Evolutionary conservation across 2,888 invertebrate species (phyloP).

Genomic region (Vannuccia rotundouncinata): DNA sequence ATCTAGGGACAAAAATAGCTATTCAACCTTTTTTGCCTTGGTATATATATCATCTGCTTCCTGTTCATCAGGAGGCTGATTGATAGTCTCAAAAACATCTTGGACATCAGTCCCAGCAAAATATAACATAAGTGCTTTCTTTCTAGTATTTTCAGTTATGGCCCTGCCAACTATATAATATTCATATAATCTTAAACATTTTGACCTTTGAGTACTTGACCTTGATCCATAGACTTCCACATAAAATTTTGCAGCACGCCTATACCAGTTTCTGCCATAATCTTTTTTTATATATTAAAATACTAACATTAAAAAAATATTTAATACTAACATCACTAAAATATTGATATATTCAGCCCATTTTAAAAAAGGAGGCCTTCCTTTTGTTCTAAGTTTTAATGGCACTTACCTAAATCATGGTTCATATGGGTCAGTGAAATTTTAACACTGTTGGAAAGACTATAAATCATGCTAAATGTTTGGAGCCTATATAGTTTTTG

Average conservation of each 20-base stretch:
- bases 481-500: too few relatives aligned
- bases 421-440: too few relatives aligned
- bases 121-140: not conserved
- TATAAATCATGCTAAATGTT: too few relatives aligned
- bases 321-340: too few relatives aligned
- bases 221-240: not conserved
- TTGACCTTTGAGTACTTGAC: not conserved
- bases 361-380: too few relatives aligned
- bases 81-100: conserved; percentile 14
- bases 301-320: too few relatives aligned
- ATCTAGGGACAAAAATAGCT: not conserved
- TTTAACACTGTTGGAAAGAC: too few relatives aligned
- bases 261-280: not conserved
- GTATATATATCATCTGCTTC: not conserved
- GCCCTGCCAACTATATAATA: not conserved
- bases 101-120: not conserved
- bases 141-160: not conserved
- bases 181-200: not conserved
- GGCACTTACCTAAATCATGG: too few relatives aligned
- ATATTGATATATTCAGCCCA: too few relatives aligned
- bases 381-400: too few relatives aligned
- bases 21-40: not conserved
- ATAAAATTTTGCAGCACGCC: not conserved
- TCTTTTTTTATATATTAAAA: not conserved
- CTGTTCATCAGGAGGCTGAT: not conserved